Base-by-base conservation (phyloP, 2,888 invertebrate species). In the Sipha maydis region DNA sequence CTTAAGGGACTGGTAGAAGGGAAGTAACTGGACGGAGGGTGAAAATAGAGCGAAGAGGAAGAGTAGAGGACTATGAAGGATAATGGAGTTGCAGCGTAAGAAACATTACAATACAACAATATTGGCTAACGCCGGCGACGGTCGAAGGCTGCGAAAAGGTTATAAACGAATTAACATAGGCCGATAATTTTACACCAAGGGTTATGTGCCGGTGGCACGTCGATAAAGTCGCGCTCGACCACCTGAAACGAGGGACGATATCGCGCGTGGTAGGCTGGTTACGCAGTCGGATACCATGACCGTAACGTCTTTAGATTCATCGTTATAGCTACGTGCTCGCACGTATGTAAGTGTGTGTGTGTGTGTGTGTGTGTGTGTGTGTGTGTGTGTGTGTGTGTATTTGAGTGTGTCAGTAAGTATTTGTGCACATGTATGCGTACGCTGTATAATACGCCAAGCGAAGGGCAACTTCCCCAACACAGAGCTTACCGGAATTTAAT, bases 401-500 rank as follows among this genome's bases (percentile, higher is more conserved):
- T n/a, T 11, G 56, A 1, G 56, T 19, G 56, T 56, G 56, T 14
- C 17, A 9, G 38, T 9, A 9, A 0, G 38, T n/a, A 48, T 5
- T n/a, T 21, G 56, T 21, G 56, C 21, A 2, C 4, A 25, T 21
- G 5, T 9, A 2, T 8, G 4, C 1, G 61, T 21, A 5, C 9
- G 25, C 34, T 21, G 2, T 19, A 19, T 73, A 38, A 8, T 38
- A 21, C 38, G 4, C 73, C 21, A 34, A 31, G 11, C 7, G 73
- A 7, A 11, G 48, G 14, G 28, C 21, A 34, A 73, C 73, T 83
- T 73, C n/a, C 61, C 8, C 19, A 41, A 31, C 31, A 9, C 56
- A 19, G 79, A 61, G 79, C 86, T 86, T 86, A 86, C 79, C 71
- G 73, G 86, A 86, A 86, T 86, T 86, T 86, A 86, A 86, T 86